Percentiles rank a stretch among this genome's conserved stretches.
Conservation (phyloP, 2,888 invertebrate genomes). For the Sinodicranocentrus sp. region DNA sequence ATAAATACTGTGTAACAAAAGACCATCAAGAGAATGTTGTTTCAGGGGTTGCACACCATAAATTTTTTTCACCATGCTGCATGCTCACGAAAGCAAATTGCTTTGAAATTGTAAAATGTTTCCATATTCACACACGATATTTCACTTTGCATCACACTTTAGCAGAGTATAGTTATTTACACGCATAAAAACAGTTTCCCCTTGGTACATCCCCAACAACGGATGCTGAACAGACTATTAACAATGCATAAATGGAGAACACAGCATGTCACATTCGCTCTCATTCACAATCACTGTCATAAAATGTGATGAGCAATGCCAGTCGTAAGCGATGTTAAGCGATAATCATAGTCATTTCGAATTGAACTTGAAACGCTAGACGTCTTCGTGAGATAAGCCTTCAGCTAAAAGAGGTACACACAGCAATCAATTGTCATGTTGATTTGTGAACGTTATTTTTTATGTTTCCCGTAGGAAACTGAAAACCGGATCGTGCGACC, state of each 20-base stretch:
- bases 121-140: constrained; percentile 24
- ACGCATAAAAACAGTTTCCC: background rate
- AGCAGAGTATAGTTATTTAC: too few relatives aligned
- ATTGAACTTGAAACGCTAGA: background rate
- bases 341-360: constrained; percentile 16
- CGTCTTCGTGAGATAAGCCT: background rate
- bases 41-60: background rate
- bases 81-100: too few relatives aligned
- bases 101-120: background rate
- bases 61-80: background rate
- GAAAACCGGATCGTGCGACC: constrained; percentile 26
- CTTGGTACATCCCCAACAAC: background rate
- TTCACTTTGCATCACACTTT: too few relatives aligned
- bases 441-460: background rate
- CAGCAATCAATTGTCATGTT: background rate
- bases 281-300: constrained; percentile 41
- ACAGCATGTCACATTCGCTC: constrained; percentile 45
- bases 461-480: constrained; percentile 22
- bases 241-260: background rate
- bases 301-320: background rate
- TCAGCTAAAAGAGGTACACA: too few relatives aligned
- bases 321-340: constrained; percentile 33
- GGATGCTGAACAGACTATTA: constrained; percentile 20
- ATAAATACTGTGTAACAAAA: background rate
- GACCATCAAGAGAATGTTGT: background rate